Evolutionary conservation across 2,797 vertebrate species (phyloP), one percentile per base, ranked within the genome.

Genomic region (Nothura maculosa): DNA sequence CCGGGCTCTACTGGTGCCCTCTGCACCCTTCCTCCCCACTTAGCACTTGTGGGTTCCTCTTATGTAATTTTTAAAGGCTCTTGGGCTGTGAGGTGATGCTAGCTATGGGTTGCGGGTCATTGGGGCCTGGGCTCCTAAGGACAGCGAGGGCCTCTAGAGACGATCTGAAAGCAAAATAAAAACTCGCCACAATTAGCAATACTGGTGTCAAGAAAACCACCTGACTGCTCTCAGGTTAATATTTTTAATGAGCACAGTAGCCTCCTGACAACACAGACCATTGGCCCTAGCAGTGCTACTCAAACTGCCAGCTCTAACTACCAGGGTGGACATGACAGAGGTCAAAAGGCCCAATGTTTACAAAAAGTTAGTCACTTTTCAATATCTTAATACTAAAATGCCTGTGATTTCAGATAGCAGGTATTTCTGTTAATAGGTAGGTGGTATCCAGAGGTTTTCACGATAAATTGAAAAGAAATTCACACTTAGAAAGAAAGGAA

Each of bases 111-210:
- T 40, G 40, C 66, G 30, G 1, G 7, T 47, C 50, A 8, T 27
- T 9, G 6, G 57, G 12, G 47, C 73, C 52, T n/a, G 64, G 91
- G 87, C 19, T 4, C 25, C 83, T 78, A 2, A 40, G 57, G 32
- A 57, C 48, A 43, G 62, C 81, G 70, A 85, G 79, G 60, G 92
- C 70, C 87, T 73, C 74, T 83, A 87, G 82, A 85, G 87, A 94
- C 52, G 18, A 28, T 50, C 76, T 62, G 18, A 10, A 43, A 63
- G 36, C 50, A 82, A 50, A 50, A 79, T 55, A 92, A 92, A 91
- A 52, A 42, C 34, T 55, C 18, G 18, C 54, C 57, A 61, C 0
- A 0, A 25, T 74, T 77, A 85, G 38, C 60, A 70, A 63, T 83
- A 4, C 34, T 34, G 64, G 72, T 17, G 84, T 70, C 61, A 86